Conservation (phyloP, 2,888 invertebrate genomes). For the Mimas tiliae region DNA sequence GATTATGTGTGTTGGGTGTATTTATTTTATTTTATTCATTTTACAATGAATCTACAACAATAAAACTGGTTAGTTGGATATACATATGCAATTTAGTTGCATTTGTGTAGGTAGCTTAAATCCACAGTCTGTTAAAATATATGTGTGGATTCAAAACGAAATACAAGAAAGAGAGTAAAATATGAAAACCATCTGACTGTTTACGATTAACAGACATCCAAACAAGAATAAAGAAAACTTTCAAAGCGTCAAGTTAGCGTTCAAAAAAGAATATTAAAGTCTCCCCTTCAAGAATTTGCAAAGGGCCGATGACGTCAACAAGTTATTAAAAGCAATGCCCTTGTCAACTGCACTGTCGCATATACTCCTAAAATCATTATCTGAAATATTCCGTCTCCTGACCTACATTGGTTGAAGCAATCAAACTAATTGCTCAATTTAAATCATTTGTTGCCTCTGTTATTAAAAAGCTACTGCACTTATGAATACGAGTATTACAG, state of each 20-base stretch:
- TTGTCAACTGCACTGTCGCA: neutral
- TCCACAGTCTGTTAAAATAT: no score
- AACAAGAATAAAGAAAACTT: neutral
- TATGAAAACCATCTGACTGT: neutral
- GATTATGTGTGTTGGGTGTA: no score
- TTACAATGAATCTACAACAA: no score
- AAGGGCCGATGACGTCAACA: slow-evolving; percentile 29
- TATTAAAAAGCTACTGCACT: neutral
- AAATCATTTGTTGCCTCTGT: slow-evolving; percentile 7
- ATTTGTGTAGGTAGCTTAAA: no score
- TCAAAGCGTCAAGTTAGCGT: neutral
- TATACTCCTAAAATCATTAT: slow-evolving; percentile 28
- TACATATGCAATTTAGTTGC: no score
- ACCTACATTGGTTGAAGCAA: slow-evolving; percentile 34
- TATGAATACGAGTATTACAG: no score
- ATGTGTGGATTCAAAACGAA: no score
- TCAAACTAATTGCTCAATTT: slow-evolving; percentile 28
- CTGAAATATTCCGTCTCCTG: slow-evolving; percentile 35
- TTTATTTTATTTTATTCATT: no score
- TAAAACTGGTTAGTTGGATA: no score
- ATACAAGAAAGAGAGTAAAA: neutral
- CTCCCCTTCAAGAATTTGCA: slow-evolving; percentile 16
- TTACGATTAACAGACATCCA: neutral
- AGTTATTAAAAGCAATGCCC: slow-evolving; percentile 17
- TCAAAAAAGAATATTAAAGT: neutral